A percentile compares a stretch with the other conserved stretches of the same genome.
phyloP scores from a whole-genome alignment of 2,113 vertebrate species.

The Tetrax tetrax region DNA sequence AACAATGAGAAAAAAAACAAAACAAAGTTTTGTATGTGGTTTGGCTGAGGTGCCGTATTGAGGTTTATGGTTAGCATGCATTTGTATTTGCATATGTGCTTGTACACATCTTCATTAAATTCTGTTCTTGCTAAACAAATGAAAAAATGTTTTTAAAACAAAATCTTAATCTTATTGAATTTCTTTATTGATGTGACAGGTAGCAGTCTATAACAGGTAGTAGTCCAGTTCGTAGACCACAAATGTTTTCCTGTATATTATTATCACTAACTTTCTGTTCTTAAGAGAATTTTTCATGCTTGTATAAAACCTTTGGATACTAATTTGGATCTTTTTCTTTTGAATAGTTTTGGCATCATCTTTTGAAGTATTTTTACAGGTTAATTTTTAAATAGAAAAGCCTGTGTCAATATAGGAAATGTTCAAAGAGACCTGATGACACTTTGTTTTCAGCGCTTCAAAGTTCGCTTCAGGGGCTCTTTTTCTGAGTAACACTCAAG shows the following conservation, averaged over 20 bases:
- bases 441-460: constrained; percentile 31
- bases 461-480: neutral
- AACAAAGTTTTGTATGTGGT: neutral
- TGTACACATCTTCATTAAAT: neutral
- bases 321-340: neutral
- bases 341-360: neutral
- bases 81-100: neutral
- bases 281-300: neutral
- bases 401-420: neutral
- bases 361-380: constrained; percentile 23
- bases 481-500: neutral
- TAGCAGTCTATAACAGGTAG: neutral
- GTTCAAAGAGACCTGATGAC: constrained; percentile 41
- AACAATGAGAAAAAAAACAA: neutral
- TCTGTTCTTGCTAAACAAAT: neutral
- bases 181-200: neutral
- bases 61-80: neutral
- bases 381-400: constrained; percentile 63
- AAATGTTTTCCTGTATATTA: neutral
- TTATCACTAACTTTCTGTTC: neutral
- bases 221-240: neutral
- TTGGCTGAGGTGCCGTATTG: neutral
- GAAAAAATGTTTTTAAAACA: neutral
- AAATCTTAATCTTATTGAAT: neutral
- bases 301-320: neutral